phyloP scores from a whole-genome alignment of 1,140 invertebrate species.

The Muscidifurax raptorellus region DNA sequence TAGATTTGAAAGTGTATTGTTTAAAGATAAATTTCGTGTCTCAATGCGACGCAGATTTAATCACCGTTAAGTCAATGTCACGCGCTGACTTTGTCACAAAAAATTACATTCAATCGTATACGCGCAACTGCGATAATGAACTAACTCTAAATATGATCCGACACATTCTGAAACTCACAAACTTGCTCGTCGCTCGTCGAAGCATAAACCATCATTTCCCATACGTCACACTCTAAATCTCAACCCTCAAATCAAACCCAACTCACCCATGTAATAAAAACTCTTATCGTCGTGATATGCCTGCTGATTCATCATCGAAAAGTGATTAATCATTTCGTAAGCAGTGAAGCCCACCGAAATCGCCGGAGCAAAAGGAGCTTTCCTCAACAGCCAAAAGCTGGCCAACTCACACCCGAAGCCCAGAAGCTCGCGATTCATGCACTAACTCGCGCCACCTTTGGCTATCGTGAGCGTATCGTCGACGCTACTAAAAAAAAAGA shows the following conservation, averaged over 20 bases:
- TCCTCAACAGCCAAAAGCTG: not conserved
- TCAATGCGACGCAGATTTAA: not conserved
- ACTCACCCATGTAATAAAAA: slow-evolving; percentile 15
- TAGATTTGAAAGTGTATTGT: too few relatives aligned
- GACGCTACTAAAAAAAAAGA: not conserved
- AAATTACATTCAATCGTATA: too few relatives aligned
- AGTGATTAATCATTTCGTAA: slow-evolving; percentile 29
- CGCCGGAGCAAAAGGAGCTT: not conserved
- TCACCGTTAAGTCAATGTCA: too few relatives aligned
- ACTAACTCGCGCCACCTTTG: not conserved
- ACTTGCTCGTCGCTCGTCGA: too few relatives aligned
- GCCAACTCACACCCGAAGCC: not conserved
- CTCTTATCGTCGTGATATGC: not conserved
- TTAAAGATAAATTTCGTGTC: not conserved
- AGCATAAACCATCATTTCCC: too few relatives aligned
- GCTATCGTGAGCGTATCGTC: not conserved
- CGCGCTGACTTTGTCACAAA: too few relatives aligned
- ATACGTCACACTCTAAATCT: too few relatives aligned
- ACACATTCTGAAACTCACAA: too few relatives aligned
- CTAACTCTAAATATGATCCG: too few relatives aligned
- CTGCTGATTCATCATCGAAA: slow-evolving; percentile 4
- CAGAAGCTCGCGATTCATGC: not conserved
- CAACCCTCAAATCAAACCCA: too few relatives aligned
- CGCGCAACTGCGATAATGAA: too few relatives aligned
- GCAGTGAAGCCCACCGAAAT: not conserved